Evolutionary conservation across 1,140 invertebrate genomes (phyloP).

Genomic region (Penaeus japonicus): DNA sequence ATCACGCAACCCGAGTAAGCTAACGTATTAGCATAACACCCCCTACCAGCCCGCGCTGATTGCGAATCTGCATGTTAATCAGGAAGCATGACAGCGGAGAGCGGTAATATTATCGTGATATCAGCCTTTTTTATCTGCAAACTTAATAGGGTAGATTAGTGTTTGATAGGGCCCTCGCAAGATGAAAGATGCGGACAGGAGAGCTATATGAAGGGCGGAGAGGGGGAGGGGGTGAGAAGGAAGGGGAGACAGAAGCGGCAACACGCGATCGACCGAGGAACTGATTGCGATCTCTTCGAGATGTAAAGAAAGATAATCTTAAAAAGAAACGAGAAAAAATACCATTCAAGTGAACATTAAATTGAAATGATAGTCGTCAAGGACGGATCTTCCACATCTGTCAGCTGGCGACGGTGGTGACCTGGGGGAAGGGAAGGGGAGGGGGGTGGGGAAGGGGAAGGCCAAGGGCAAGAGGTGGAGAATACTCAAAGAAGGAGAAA

Average conservation of each 20-base stretch:
- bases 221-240: conserved; percentile 7
- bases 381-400: not conserved
- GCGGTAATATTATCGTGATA: too few species aligned
- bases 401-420: not conserved
- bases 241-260: not conserved
- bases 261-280: not conserved
- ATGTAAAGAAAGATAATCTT: not conserved
- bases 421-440: not conserved
- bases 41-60: too few species aligned
- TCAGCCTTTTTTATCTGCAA: too few species aligned
- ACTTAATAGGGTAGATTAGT: too few species aligned
- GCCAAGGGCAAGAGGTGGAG: not conserved
- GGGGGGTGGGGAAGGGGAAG: not conserved
- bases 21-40: too few species aligned
- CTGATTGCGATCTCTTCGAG: not conserved
- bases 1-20: too few species aligned
- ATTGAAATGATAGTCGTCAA: not conserved
- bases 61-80: too few species aligned
- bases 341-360: not conserved
- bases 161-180: not conserved
- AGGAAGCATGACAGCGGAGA: too few species aligned
- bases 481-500: too few species aligned
- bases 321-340: not conserved
- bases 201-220: not conserved
- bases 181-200: not conserved